Evolutionary conservation across 2,113 vertebrate species (phyloP).

Genomic region (human (Homo sapiens)): DNA sequence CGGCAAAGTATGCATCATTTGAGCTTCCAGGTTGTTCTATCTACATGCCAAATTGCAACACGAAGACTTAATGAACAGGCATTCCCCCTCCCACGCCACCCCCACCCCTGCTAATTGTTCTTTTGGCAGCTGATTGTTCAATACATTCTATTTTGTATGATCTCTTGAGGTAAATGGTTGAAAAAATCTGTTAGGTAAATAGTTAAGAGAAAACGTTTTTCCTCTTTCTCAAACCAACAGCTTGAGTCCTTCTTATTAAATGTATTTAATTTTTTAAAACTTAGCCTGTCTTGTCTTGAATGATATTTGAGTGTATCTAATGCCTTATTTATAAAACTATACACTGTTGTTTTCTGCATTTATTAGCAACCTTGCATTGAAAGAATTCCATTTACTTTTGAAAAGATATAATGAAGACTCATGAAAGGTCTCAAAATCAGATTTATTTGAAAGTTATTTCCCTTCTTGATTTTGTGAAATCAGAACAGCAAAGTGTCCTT

Average conservation of each 20-base stretch:
- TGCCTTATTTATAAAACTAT: not conserved
- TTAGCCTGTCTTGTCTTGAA: not conserved
- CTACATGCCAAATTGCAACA: not conserved
- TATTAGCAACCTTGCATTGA: not conserved
- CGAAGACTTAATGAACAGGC: not conserved
- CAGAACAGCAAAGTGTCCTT: not conserved
- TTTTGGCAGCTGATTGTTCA: not conserved
- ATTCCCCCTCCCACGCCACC: too few relatives aligned
- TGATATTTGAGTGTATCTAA: constrained; percentile 19
- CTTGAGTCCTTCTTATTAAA: not conserved
- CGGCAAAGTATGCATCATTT: constrained; percentile 92
- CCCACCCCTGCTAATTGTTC: not conserved
- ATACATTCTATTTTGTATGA: constrained; percentile 14
- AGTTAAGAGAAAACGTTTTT: not conserved
- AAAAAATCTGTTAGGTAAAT: constrained; percentile 9
- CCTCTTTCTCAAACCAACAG: not conserved
- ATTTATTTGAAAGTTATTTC: constrained; percentile 7
- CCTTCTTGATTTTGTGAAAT: not conserved
- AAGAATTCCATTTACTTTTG: not conserved
- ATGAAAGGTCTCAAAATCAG: not conserved
- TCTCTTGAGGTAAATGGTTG: not conserved
- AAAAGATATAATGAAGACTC: not conserved
- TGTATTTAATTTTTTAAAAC: not conserved
- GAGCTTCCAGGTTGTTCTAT: not conserved
- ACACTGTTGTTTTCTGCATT: not conserved